Base-by-base conservation (phyloP, 2,113 vertebrate genomes). In the Hemibagrus wyckioides region DNA sequence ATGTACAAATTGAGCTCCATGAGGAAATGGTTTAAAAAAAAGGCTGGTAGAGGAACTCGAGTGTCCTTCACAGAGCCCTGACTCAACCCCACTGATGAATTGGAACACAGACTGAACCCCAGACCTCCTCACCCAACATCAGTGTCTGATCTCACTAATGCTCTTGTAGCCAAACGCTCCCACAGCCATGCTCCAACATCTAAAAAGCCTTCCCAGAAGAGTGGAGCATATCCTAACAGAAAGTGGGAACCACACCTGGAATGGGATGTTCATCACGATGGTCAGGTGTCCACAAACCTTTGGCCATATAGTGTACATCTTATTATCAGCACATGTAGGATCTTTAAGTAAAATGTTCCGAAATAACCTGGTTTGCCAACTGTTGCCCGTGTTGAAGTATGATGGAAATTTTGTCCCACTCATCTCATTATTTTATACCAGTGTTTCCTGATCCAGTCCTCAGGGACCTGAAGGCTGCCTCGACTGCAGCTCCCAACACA, bases 361-460 rank as follows among this genome's bases (percentile, higher is more conserved):
- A 76, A 76, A 76, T 76, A 50, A 76, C 44, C 41, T 6, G 71
- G n/a, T 80, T 80, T 80, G 50, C 50, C 48, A 80, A 80, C 76
- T 80, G 76, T 79, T 50, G 44, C 44, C 28, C 17, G 41, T n/a
- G 15, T 81, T 81, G 54, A 59, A 25, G 9, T 61, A 44, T n/a
- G 33, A 41, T 63, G 80, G 80, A 82, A 82, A 82, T 28, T 61
- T 63, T 44, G 56, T 82, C 80, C 39, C 57, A 44, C 23, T n/a
- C 80, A 75, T 80, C 41, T 75, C 71, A 81, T 85, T 63, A 77
- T 89, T 83, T 88, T 84, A n/a, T 82, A 63, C 39, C 8, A 50
- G 39, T n/a, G 80, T 23, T 82, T 63, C 80, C 23, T 63, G 28
- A 82, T 30, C 8, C 25, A 56, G 39, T 65, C 80, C 39, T 65